Percentiles rank a stretch among this genome's conserved stretches.
Evolutionary conservation across 2,113 vertebrate species (phyloP).

Genomic region (Mionectes macconnelli): DNA sequence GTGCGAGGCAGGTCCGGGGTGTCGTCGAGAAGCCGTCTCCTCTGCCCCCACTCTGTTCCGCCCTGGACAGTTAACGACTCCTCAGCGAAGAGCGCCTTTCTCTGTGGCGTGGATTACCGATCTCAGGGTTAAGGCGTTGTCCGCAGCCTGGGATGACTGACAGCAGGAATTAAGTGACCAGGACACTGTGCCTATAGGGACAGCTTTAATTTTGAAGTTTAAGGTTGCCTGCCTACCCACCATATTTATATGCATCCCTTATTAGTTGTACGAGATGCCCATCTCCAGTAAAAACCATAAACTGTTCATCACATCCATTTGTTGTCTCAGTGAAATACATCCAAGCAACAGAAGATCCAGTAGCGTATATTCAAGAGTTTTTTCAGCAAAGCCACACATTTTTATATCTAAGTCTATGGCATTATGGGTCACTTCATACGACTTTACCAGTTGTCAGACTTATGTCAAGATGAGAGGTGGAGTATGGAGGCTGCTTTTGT

Average conservation of each 20-base stretch:
- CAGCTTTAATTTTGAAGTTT: neutral
- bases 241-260: neutral
- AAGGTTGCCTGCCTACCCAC: too few relatives aligned
- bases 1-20: accelerated
- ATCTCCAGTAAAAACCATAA: neutral
- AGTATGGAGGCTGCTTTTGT: neutral
- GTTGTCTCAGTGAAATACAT: neutral
- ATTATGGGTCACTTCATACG: neutral
- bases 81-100: neutral
- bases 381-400: neutral
- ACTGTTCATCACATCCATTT: neutral
- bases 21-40: too few relatives aligned
- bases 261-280: neutral
- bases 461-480: neutral
- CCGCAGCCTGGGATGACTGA: neutral
- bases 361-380: neutral
- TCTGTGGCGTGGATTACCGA: too few relatives aligned
- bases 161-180: neutral
- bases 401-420: neutral
- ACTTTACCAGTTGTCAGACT: neutral
- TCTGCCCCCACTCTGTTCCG: accelerated
- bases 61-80: neutral
- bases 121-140: too few relatives aligned
- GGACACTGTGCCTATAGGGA: neutral
- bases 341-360: neutral